Evolutionary conservation across 2,797 vertebrate species (phyloP), one percentile per base, ranked within the genome.

Genomic region (Poeciliopsis gracilis): DNA sequence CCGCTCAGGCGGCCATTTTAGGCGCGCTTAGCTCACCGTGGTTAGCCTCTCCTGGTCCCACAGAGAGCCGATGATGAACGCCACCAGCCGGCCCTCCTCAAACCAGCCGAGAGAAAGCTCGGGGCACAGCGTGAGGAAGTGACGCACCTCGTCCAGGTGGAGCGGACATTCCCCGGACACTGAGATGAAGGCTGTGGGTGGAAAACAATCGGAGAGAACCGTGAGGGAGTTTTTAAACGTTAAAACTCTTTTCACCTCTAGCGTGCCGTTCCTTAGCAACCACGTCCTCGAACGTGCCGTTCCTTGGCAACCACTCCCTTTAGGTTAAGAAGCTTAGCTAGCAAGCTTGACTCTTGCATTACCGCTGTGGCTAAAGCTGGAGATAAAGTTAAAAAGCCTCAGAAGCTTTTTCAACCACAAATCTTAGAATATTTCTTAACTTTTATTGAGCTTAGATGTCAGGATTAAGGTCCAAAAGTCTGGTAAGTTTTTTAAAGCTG

Each of bases 101-200:
- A 99, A 96, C 97, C 97, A 99, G 88, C 98, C 98, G 49, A 99
- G 95, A n/a, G 98, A 99, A 51, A 99, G 93, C 92, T 99, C 98
- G 0, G 98, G 98, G 82, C 98, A 99, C 82, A 98, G 93, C 15
- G 96, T 97, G 84, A 99, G 96, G 76, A 99, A 99, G 78, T 97
- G 97, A 36, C 94, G 95, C 87, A 99, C 97, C 93, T 98, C 97
- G 0, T 97, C 96, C 87, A 97, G 94, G 86, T 97, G 91, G 15
- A 99, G 96, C 1, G 98, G 98, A 83, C 98, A 99, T 76, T 95
- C 95, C n/a, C 98, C 98, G 0, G 96, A 97, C 69, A 98, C 97
- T 0, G 97, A 98, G 78, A 98, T 95, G 61, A 99, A 99, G 2
- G 98, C 98, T 98, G 87, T 12, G 2, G 77, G 78, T 18, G 63